phyloP scores from a whole-genome alignment of 37 sponge, comb jelly and placozoan genomes.

The Halichondria panicea region DNA sequence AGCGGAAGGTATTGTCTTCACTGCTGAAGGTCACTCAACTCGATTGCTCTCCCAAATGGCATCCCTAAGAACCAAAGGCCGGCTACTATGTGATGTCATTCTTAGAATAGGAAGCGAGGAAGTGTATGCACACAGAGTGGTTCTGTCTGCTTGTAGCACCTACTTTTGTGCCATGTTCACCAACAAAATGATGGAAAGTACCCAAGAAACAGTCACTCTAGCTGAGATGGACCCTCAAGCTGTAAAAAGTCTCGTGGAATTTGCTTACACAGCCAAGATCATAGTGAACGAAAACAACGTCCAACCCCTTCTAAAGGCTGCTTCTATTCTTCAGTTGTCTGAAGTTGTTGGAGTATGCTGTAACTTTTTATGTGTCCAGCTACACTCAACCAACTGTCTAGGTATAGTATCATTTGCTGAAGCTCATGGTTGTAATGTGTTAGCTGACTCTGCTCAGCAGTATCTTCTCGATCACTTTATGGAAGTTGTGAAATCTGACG shows the following conservation, averaged over 20 bases:
- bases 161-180: constrained; percentile 87
- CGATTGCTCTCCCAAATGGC: constrained; percentile 38
- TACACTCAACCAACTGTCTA: constrained; percentile 80
- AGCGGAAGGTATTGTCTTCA: constrained; percentile 5
- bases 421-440: constrained; percentile 62
- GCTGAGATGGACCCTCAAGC: constrained; percentile 61
- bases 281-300: constrained; percentile 59
- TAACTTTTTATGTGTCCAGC: constrained; percentile 53
- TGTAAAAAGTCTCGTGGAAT: constrained; percentile 56
- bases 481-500: constrained; percentile 70
- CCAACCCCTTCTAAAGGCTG: constrained; percentile 67
- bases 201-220: constrained; percentile 32
- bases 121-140: constrained; percentile 70
- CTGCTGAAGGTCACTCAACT: constrained; percentile 21
- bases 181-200: constrained; percentile 61
- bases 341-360: constrained; percentile 57
- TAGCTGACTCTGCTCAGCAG: constrained; percentile 40
- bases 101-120: constrained; percentile 28
- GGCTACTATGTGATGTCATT: constrained; percentile 66
- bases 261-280: constrained; percentile 67
- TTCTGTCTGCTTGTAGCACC: constrained; percentile 69
- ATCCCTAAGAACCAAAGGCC: constrained; percentile 23
- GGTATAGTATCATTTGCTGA: constrained; percentile 73
- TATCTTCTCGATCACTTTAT: constrained; percentile 65
- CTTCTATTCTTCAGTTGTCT: constrained; percentile 64